A percentile compares a stretch with the other conserved stretches of the same genome.
phyloP scores from a whole-genome alignment of 2,797 vertebrate species.

The Cottoperca gobio region DNA sequence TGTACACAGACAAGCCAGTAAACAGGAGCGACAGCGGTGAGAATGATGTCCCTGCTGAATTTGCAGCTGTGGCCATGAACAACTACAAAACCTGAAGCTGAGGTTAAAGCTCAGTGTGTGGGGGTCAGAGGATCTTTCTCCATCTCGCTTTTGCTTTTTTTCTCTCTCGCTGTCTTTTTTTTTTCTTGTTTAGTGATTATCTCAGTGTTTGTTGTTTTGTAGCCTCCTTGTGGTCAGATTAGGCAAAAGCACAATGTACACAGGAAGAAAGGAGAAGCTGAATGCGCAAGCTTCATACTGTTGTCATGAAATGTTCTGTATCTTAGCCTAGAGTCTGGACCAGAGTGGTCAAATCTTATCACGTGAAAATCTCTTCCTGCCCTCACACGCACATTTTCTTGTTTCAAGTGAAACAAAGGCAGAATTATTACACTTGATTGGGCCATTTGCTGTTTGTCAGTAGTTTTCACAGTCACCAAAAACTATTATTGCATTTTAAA shows the following conservation, averaged over 20 bases:
- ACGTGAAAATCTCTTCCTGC: background rate
- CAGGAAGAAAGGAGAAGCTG: background rate
- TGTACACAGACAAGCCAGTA: slow-evolving; percentile 25
- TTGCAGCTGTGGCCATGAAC: background rate
- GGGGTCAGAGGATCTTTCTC: background rate
- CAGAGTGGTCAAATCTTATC: background rate
- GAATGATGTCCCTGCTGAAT: slow-evolving; percentile 9
- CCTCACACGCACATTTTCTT: background rate
- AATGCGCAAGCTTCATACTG: background rate
- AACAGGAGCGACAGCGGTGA: background rate
- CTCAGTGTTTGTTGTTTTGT: slow-evolving; percentile 15
- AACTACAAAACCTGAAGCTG: background rate
- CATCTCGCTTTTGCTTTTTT: background rate
- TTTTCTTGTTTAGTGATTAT: background rate
- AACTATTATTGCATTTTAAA: background rate
- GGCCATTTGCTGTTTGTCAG: background rate
- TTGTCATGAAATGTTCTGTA: background rate
- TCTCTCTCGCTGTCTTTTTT: background rate
- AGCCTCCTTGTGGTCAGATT: slow-evolving; percentile 70
- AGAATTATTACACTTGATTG: background rate
- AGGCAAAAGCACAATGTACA: slow-evolving; percentile 6
- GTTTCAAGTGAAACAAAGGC: background rate
- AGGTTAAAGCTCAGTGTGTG: background rate
- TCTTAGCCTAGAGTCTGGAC: background rate
- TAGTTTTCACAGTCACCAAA: slow-evolving; percentile 3